Evolutionary conservation across 1,140 invertebrate species (phyloP).

Genomic region (Magallana gigas): DNA sequence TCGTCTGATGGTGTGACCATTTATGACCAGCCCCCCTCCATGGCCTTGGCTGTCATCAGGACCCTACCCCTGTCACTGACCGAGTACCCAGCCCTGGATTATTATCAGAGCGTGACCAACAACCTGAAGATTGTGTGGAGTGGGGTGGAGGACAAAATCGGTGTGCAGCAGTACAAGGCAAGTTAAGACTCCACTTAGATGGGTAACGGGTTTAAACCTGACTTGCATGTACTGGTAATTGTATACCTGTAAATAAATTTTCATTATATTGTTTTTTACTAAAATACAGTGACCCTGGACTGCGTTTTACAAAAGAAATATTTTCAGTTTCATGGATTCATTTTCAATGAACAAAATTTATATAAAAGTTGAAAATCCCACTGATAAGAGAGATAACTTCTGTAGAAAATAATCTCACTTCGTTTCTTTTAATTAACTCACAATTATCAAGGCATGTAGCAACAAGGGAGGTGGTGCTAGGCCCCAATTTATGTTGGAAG

Average conservation of each 20-base stretch:
- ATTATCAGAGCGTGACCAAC: constrained; percentile 45
- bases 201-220: neutral
- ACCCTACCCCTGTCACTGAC: constrained; percentile 35
- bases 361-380: too few relatives aligned
- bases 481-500: too few relatives aligned
- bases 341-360: too few relatives aligned
- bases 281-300: too few relatives aligned
- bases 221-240: neutral
- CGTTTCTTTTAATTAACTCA: too few relatives aligned
- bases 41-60: neutral
- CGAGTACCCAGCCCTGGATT: constrained; percentile 49
- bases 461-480: too few relatives aligned
- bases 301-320: too few relatives aligned
- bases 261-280: too few relatives aligned
- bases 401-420: too few relatives aligned
- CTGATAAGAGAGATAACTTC: too few relatives aligned
- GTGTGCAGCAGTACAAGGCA: constrained; percentile 23
- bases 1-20: constrained; percentile 56
- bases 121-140: constrained; percentile 31
- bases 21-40: neutral
- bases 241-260: neutral
- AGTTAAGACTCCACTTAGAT: neutral
- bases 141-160: constrained; percentile 31
- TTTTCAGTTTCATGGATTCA: too few relatives aligned
- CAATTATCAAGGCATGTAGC: too few relatives aligned